Evolutionary conservation across 2,888 invertebrate species (phyloP).

Genomic region (Amphiduros pacificus): DNA sequence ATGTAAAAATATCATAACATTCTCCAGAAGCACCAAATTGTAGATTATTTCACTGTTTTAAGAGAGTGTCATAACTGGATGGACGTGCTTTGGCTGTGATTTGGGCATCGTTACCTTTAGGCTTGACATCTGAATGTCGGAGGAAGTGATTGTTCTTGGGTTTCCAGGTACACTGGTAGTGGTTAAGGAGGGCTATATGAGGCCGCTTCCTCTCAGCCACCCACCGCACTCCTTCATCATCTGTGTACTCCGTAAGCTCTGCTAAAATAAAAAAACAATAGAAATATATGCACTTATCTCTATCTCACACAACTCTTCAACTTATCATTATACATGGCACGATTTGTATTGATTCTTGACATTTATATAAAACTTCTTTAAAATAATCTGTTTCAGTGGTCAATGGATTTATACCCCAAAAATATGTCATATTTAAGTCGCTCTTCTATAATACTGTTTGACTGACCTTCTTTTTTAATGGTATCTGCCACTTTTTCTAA

Average conservation of each 20-base stretch:
- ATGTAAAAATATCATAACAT: too few relatives aligned
- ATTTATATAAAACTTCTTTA: not conserved
- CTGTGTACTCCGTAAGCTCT: slow-evolving; percentile 48
- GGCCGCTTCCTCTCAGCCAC: slow-evolving; percentile 56
- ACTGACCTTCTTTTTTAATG: slow-evolving; percentile 19
- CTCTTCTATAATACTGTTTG: too few relatives aligned
- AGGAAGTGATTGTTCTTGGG: slow-evolving; percentile 75
- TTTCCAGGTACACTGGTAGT: slow-evolving; percentile 73
- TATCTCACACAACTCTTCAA: too few relatives aligned
- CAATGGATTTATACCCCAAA: too few relatives aligned
- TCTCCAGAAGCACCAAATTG: too few relatives aligned
- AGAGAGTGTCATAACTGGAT: too few relatives aligned
- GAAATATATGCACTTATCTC: not conserved
- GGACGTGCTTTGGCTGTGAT: too few relatives aligned
- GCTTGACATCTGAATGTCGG: slow-evolving; percentile 79
- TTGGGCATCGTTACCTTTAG: slow-evolving; percentile 68
- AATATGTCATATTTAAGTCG: too few relatives aligned
- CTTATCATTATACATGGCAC: not conserved
- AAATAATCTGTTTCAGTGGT: too few relatives aligned
- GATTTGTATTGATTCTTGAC: not conserved
- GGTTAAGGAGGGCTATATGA: slow-evolving; percentile 66
- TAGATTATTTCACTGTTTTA: too few relatives aligned
- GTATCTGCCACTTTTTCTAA: slow-evolving; percentile 19
- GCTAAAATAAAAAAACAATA: slow-evolving; percentile 8
- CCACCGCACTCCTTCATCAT: slow-evolving; percentile 59